These are phyloP conservation scores for Nomada fucata DNA, from an alignment of 2,888 invertebrate species.

Conservation along the genomic window DNA sequence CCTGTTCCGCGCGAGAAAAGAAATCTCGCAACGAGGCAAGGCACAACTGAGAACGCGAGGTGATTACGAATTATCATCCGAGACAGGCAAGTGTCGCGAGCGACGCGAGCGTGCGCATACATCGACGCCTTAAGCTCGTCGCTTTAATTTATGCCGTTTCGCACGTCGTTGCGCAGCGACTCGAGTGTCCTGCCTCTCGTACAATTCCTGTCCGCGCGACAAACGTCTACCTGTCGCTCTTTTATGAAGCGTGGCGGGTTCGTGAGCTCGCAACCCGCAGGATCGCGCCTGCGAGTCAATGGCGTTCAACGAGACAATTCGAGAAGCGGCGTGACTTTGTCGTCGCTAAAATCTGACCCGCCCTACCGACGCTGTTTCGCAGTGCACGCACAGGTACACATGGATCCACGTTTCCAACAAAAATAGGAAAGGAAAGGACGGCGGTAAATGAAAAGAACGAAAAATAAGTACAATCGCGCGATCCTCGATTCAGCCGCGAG, in stretches of 20 bases:
- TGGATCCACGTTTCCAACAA: neutral
- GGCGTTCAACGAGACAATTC: constrained; percentile 7
- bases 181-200: constrained; percentile 44
- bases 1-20: too few relatives aligned
- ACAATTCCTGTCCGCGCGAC: constrained; percentile 45
- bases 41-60: neutral
- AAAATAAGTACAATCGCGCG: neutral
- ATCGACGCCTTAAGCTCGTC: constrained; percentile 25
- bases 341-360: neutral
- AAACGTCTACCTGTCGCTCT: constrained; percentile 52
- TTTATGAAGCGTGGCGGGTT: constrained; percentile 43
- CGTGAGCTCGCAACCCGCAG: constrained; percentile 5
- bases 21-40: too few relatives aligned
- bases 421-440: neutral
- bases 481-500: constrained; percentile 15
- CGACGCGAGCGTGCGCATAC: neutral
- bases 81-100: constrained; percentile 8
- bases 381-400: neutral
- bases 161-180: constrained; percentile 38
- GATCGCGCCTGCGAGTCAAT: neutral
- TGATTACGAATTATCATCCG: constrained; percentile 5
- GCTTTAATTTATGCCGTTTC: constrained; percentile 53
- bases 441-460: neutral
- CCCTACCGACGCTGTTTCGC: neutral
- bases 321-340: neutral